Evolutionary conservation across 2,888 invertebrate genomes (phyloP), one percentile per base, ranked within the genome.

Genomic region (Neuroscelio doddi): DNA sequence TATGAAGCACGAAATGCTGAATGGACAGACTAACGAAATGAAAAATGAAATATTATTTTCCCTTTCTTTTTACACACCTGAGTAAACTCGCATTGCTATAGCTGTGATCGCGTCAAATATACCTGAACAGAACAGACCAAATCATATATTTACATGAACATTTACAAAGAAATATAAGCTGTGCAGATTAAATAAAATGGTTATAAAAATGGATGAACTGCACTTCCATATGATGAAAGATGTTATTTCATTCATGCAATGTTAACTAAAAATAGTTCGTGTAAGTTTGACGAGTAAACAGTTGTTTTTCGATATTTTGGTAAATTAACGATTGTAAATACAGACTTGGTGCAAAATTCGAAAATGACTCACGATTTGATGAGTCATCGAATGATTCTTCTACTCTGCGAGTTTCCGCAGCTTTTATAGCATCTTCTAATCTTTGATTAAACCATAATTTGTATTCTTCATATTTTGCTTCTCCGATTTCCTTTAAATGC

Each of bases 401-500:
- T 7, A 30, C 24, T 47, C 49, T 56, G 4, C 56, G 69, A 58
- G 17, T 79, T 64, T 91, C 90, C 8, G 94, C 93, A 4, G 94
- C 94, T 47, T 91, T 92, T 61, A 95, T 93, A 1, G 95, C 95
- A 85, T 94, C 92, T 77, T 95, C 94, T 78, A 95, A 88, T 66
- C 94, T 87, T 82, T 90, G 91, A 80, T 92, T 89, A 82, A 95
- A 91, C 95, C 95, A 95, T 58, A 87, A 87, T 71, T 88, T 88
- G 81, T 95, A 90, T 78, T 93, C 91, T 14, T 85, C 85, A 72
- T 92, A 90, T 71, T 92, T 91, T 51, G 89, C 88, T 80, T 91
- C 88, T 30, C 92, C 90, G 58, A 92, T 87, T 75, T 91, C 89
- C 76, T 92, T 92, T 70, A 95, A 87, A 79, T 91, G 89, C 59